Conservation (phyloP, 2,888 invertebrate genomes). For the Drosophila nr. fundita region DNA sequence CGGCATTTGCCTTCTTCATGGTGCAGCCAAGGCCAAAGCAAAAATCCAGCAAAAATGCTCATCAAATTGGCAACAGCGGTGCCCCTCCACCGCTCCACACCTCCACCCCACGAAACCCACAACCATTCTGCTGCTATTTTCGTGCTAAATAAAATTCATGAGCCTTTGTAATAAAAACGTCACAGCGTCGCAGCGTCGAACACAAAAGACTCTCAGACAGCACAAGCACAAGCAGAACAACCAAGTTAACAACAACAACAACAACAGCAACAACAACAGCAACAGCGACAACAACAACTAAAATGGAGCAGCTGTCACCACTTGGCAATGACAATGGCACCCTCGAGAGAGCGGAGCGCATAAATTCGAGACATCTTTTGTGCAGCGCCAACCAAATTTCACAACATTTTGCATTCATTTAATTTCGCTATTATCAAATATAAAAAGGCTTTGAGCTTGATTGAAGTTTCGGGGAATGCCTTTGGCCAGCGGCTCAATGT, state of each 20-base stretch:
- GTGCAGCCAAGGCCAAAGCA: conserved; percentile 54
- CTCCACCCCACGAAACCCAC: too few relatives aligned
- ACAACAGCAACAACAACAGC: neutral
- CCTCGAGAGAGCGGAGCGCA: conserved; percentile 58
- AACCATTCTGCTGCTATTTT: conserved; percentile 19
- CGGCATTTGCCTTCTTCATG: conserved; percentile 44
- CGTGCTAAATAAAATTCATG: conserved; percentile 75
- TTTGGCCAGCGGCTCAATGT: conserved; percentile 45
- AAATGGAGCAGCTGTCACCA: conserved; percentile 67
- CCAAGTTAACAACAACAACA: conserved; percentile 1
- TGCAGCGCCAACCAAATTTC: conserved; percentile 52
- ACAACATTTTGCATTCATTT: conserved; percentile 75
- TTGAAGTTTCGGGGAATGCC: conserved; percentile 55
- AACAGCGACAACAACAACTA: conserved; percentile 10
- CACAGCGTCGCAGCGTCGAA: conserved; percentile 49
- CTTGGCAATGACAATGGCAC: conserved; percentile 74
- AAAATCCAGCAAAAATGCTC: conserved; percentile 50
- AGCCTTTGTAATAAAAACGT: conserved; percentile 75
- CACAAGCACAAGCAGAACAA: conserved; percentile 2
- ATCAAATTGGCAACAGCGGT: conserved; percentile 66
- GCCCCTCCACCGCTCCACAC: neutral
- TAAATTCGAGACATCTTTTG: conserved; percentile 72
- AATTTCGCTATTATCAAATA: conserved; percentile 75
- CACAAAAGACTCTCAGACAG: conserved; percentile 59
- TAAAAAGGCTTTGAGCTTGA: conserved; percentile 77